A percentile compares a stretch with the other conserved stretches of the same genome.
Conservation (phyloP, 2,797 vertebrate species). For the Melanotaenia maccullochi region DNA sequence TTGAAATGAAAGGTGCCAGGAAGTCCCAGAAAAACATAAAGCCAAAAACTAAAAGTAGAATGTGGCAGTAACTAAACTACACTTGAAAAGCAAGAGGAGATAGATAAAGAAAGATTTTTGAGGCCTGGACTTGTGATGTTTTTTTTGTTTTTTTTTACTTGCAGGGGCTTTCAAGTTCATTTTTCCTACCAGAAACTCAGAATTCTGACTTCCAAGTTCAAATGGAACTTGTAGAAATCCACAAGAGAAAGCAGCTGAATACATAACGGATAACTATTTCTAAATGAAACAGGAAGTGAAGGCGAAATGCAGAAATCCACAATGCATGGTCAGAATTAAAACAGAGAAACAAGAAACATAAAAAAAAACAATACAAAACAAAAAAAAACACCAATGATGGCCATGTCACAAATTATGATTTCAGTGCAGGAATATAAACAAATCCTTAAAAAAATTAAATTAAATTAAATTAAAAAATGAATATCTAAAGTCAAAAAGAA, state of each 20-base stretch:
- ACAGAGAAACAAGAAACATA: background rate
- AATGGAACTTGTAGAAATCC: background rate
- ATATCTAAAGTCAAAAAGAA: too few relatives aligned
- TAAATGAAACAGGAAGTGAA: background rate
- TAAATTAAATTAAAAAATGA: too few relatives aligned
- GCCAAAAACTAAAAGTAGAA: background rate
- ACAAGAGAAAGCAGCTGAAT: background rate
- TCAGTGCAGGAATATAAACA: too few relatives aligned
- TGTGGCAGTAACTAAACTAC: background rate
- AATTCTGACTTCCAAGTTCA: background rate
- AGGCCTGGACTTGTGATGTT: too few relatives aligned
- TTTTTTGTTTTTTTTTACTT: background rate
- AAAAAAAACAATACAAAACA: background rate
- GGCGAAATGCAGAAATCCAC: background rate
- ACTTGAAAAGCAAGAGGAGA: background rate
- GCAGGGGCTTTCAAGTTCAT: background rate
- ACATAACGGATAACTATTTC: background rate
- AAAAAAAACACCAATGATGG: too few relatives aligned
- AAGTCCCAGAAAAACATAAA: background rate
- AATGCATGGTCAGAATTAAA: background rate
- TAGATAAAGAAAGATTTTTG: background rate
- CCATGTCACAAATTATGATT: too few relatives aligned
- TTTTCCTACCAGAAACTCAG: background rate
- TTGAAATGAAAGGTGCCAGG: background rate
- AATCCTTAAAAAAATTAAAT: too few relatives aligned